These are phyloP conservation scores for Temnothorax unifasciatus DNA, from an alignment of 2,888 invertebrate species.

Conservation along the genomic window DNA sequence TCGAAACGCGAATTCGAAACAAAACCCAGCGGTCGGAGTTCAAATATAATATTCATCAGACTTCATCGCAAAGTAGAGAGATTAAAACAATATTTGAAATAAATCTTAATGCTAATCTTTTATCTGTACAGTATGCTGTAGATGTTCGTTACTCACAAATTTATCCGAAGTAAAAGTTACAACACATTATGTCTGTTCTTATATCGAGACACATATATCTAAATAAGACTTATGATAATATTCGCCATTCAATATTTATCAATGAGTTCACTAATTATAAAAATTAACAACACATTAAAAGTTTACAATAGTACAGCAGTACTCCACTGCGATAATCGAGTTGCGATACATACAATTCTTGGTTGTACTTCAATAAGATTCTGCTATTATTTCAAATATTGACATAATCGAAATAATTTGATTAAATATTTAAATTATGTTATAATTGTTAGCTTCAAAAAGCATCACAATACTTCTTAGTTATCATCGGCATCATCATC, in stretches of 20 bases:
- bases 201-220: slow-evolving; percentile 61
- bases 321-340: slow-evolving; percentile 57
- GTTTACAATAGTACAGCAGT: slow-evolving; percentile 29
- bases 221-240: slow-evolving; percentile 40
- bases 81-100: neutral
- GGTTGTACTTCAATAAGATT: slow-evolving; percentile 48
- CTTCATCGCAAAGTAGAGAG: slow-evolving; percentile 6
- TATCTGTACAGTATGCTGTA: slow-evolving; percentile 61
- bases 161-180: slow-evolving; percentile 50
- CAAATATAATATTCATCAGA: slow-evolving; percentile 18
- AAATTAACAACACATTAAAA: slow-evolving; percentile 59
- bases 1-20: neutral
- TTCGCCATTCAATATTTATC: slow-evolving; percentile 44
- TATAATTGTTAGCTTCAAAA: slow-evolving; percentile 53
- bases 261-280: slow-evolving; percentile 40
- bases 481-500: slow-evolving; percentile 90
- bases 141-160: slow-evolving; percentile 40
- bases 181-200: slow-evolving; percentile 38
- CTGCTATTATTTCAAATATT: slow-evolving; percentile 30
- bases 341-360: slow-evolving; percentile 43
- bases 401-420: slow-evolving; percentile 41
- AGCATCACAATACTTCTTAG: slow-evolving; percentile 64
- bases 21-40: neutral
- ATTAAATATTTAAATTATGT: slow-evolving; percentile 60
- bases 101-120: slow-evolving; percentile 57